A percentile compares a stretch with the other conserved stretches of the same genome.
Evolutionary conservation across 35 echinoderm and acorn worm genomes (phyloP).

Genomic region (Lytechinus pictus): DNA sequence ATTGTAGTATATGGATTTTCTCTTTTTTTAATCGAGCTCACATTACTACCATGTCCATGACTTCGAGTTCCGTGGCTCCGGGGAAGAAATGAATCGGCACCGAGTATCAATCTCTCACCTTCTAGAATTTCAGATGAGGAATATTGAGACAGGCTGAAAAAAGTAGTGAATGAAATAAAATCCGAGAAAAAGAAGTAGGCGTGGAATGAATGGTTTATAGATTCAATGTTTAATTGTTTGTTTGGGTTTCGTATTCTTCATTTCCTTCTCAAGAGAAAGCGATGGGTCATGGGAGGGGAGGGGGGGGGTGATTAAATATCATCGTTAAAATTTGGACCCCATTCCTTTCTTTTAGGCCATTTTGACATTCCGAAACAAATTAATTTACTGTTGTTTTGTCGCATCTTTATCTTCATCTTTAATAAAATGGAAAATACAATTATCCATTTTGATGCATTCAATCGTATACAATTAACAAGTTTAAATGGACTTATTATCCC

Average conservation of each 20-base stretch:
- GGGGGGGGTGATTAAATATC: too few relatives aligned
- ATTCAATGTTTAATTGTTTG: background rate
- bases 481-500: too few relatives aligned
- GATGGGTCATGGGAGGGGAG: background rate
- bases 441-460: too few relatives aligned
- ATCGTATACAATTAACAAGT: too few relatives aligned
- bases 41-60: background rate
- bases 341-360: too few relatives aligned
- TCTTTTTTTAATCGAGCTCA: background rate
- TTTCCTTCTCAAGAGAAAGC: background rate
- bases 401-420: too few relatives aligned
- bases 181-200: background rate
- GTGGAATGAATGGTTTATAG: background rate
- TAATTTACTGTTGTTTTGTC: too few relatives aligned
- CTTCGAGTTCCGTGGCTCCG: background rate
- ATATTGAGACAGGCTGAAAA: background rate
- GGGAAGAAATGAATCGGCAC: background rate
- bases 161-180: background rate
- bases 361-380: too few relatives aligned
- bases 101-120: background rate
- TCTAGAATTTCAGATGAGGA: background rate
- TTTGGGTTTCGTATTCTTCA: background rate
- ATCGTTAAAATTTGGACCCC: too few relatives aligned
- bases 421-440: too few relatives aligned
- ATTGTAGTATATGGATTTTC: background rate